Evolutionary conservation across 2,797 vertebrate genomes (phyloP).

Genomic region (Pseudotriccus pelzelni): DNA sequence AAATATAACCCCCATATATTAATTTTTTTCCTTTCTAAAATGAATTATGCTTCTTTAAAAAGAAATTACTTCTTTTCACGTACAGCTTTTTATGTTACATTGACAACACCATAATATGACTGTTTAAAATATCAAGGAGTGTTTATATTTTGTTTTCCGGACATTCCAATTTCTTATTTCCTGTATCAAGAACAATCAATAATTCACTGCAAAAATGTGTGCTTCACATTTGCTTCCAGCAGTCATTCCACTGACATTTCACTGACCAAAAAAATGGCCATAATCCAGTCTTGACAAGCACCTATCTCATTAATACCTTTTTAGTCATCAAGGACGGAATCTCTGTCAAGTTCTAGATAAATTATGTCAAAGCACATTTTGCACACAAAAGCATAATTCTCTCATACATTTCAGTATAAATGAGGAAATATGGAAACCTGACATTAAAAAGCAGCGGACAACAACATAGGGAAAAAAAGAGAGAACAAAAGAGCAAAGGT

Average conservation of each 20-base stretch:
- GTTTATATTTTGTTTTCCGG: not conserved
- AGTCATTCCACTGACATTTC: slow-evolving; percentile 46
- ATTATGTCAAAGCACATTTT: slow-evolving; percentile 68
- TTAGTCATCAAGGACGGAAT: slow-evolving; percentile 74
- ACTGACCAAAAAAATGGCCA: slow-evolving; percentile 18
- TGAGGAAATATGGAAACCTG: not conserved
- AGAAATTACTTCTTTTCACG: not conserved
- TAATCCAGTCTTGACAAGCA: slow-evolving; percentile 69
- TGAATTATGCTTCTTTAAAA: not conserved
- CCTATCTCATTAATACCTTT: slow-evolving; percentile 71
- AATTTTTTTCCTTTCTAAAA: not conserved
- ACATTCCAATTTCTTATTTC: not conserved
- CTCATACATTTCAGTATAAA: slow-evolving; percentile 39
- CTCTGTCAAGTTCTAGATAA: slow-evolving; percentile 65
- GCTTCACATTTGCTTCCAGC: not conserved
- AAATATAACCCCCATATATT: not conserved
- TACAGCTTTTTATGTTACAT: not conserved
- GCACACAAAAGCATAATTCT: not conserved
- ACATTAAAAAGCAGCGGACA: slow-evolving; percentile 13
- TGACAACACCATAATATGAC: rapidly evolving
- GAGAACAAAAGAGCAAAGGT: not conserved
- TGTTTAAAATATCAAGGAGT: not conserved
- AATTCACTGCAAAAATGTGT: slow-evolving; percentile 36
- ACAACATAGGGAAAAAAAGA: not conserved
- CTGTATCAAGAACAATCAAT: slow-evolving; percentile 20